Base-by-base conservation (phyloP, 2,113 vertebrate species). In the Phrynosoma platyrhinos region DNA sequence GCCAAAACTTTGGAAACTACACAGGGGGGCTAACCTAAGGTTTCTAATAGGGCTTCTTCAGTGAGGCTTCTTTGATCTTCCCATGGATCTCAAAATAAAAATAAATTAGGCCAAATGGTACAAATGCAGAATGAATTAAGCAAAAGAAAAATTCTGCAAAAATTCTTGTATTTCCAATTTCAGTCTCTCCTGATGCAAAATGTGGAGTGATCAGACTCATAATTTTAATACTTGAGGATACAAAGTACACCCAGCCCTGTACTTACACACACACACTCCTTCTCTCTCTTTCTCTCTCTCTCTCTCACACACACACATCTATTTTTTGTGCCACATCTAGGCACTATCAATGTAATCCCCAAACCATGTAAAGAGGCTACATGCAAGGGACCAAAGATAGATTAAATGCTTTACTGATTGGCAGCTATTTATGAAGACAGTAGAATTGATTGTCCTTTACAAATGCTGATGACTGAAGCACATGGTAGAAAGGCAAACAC, bases 401-500 rank as follows among this genome's bases (percentile, higher is more conserved):
- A 16, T 87, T 77, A 77, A 88, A 76, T 27, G 62, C 21, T 66
- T 55, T 18, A 75, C 36, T n/a, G 5, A 82, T n/a, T n/a, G 47
- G 13, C 3, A 55, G 69, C 68, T 16, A 40, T 32, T 14, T 36
- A 27, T 55, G 21, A 55, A 55, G 36, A 8, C 25, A 9, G 47
- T 58, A 42, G 25, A 64, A 84, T 55, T 80, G 53, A 1, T 58
- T 14, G 86, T 30, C 9, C 89, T 89, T 84, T 88, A 55, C 42
- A 86, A 80, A 85, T n/a, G 64, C 69, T 87, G 79, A 64, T 82
- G 69, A 32, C 82, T 83, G 53, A 58, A 47, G 71, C 74, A 86
- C 82, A 82, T 69, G 77, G 71, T 84, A 90, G 74, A 84, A 85
- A 80, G 86, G 62, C 89, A 55, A 47, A 88, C 71, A 62, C 62